Evolutionary conservation across 2,888 invertebrate species (phyloP).

Genomic region (Cyaniris semiargus): DNA sequence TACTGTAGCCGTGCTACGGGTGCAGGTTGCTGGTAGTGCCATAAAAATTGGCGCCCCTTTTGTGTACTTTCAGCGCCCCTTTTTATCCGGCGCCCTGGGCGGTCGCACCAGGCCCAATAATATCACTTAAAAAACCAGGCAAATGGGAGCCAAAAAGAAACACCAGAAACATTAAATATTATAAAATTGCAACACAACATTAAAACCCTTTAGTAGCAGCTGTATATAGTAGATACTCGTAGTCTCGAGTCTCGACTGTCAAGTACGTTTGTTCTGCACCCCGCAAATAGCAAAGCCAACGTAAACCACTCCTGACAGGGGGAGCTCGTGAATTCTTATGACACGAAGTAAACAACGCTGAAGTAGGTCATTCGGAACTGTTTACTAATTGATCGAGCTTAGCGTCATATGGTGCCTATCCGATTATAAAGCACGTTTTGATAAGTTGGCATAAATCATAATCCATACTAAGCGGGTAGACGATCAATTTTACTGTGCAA

Average conservation of each 20-base stretch:
- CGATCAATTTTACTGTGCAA: too few species aligned
- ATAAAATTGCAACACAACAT: too few species aligned
- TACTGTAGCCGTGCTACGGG: too few species aligned
- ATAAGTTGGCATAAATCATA: not conserved
- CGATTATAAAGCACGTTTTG: not conserved
- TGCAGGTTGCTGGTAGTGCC: too few species aligned
- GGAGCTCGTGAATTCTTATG: constrained; percentile 14
- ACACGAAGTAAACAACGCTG: constrained; percentile 17
- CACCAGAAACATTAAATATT: too few species aligned
- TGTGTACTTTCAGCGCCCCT: too few species aligned
- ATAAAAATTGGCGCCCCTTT: too few species aligned
- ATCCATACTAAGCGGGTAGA: too few species aligned
- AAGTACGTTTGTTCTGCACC: not conserved
- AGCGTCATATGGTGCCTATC: not conserved
- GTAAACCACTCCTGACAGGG: constrained; percentile 13
- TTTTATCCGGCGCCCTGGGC: too few species aligned
- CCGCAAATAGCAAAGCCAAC: constrained; percentile 4
- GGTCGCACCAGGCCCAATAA: too few species aligned
- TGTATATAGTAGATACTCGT: not conserved
- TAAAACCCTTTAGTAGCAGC: not conserved
- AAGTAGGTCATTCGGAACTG: constrained; percentile 18
- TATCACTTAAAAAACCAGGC: too few species aligned
- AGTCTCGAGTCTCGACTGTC: not conserved
- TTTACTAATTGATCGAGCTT: not conserved
- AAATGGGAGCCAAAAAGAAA: too few species aligned